Evolutionary conservation across 1,140 invertebrate species (phyloP).

Genomic region (Marisa cornuarietis): DNA sequence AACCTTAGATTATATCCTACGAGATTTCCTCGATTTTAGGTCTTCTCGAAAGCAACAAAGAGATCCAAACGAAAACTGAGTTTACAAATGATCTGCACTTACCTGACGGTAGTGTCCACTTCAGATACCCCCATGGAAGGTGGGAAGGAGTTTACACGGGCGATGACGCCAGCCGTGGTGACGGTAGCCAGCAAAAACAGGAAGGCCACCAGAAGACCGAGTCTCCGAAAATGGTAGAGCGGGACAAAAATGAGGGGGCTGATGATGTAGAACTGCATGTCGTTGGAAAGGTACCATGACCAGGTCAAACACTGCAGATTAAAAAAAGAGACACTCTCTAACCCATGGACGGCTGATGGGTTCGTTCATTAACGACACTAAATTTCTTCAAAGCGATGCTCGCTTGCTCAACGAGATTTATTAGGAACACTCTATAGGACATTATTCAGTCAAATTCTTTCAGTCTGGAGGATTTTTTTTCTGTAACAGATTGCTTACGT

Average conservation of each 20-base stretch:
- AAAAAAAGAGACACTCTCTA: not conserved
- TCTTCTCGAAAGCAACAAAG: no score
- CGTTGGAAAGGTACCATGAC: slow-evolving; percentile 83
- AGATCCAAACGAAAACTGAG: not conserved
- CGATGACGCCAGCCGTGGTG: slow-evolving; percentile 40
- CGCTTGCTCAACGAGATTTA: no score
- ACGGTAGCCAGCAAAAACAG: slow-evolving; percentile 29
- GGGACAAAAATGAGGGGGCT: slow-evolving; percentile 72
- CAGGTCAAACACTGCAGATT: slow-evolving; percentile 75
- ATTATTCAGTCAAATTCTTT: no score
- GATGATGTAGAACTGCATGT: slow-evolving; percentile 80
- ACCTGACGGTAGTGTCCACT: not conserved
- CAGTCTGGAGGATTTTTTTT: no score
- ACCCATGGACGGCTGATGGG: no score
- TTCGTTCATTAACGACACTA: no score
- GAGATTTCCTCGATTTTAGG: no score
- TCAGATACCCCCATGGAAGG: not conserved
- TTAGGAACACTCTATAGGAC: no score
- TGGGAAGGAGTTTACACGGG: slow-evolving; percentile 26
- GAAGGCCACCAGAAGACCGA: slow-evolving; percentile 2
- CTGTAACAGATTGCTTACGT: no score
- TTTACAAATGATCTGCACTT: not conserved
- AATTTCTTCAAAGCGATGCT: no score
- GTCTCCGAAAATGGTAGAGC: slow-evolving; percentile 32
- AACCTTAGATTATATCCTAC: no score